Evolutionary conservation across 2,797 vertebrate species (phyloP).

Genomic region (Euthynnus affinis): DNA sequence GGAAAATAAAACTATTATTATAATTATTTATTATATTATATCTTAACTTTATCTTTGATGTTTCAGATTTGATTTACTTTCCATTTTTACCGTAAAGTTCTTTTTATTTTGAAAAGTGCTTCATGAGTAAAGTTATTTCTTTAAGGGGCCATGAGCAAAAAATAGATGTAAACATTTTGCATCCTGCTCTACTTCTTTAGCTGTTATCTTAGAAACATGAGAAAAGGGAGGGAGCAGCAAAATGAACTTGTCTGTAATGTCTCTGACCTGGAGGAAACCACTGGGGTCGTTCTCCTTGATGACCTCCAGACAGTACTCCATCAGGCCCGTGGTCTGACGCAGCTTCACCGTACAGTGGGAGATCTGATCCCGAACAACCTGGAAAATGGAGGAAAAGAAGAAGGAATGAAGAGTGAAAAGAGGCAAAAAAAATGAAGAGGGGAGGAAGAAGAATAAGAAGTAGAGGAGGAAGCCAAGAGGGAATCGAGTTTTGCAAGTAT

Average conservation of each 20-base stretch:
- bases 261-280: constrained; percentile 95
- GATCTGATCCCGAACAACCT: constrained; percentile 99
- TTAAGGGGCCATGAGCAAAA: too few species aligned
- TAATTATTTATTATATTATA: too few species aligned
- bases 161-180: too few species aligned
- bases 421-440: not conserved
- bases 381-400: not conserved
- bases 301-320: constrained; percentile 99
- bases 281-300: constrained; percentile 99
- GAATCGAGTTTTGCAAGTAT: constrained; percentile 5
- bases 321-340: constrained; percentile 97
- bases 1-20: too few species aligned
- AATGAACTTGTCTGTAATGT: not conserved
- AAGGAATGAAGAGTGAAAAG: not conserved
- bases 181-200: not conserved
- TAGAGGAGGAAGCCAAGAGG: not conserved
- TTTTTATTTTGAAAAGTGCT: too few species aligned
- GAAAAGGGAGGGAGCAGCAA: not conserved
- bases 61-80: too few species aligned
- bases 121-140: too few species aligned
- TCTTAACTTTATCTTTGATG: too few species aligned
- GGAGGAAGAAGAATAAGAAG: not conserved
- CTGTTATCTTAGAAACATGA: not conserved
- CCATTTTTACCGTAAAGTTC: too few species aligned
- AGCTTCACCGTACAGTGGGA: constrained; percentile 98